phyloP scores from a whole-genome alignment of 2,888 invertebrate genomes.

The Acrobeloides nanus region DNA sequence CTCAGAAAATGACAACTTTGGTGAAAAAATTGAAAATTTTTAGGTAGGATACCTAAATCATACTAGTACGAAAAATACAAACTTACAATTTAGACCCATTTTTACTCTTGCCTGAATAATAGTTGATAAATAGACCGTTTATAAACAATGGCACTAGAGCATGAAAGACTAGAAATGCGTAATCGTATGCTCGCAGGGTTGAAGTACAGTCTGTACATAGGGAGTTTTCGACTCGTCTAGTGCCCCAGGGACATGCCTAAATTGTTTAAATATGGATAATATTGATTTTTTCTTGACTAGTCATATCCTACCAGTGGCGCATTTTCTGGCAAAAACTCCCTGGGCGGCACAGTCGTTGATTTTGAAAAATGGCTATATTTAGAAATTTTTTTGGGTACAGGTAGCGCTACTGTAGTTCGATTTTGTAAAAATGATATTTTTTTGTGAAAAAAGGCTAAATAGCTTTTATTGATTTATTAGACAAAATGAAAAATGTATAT shows the following conservation, averaged over 20 bases:
- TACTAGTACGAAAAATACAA: slow-evolving; percentile 57
- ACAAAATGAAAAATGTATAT: slow-evolving; percentile 3
- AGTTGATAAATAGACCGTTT: slow-evolving; percentile 84
- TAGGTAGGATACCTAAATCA: no score
- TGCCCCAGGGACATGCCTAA: slow-evolving; percentile 7
- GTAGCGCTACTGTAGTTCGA: no score
- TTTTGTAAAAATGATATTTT: no score
- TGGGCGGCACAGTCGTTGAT: neutral
- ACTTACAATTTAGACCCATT: slow-evolving; percentile 7
- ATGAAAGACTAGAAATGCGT: slow-evolving; percentile 73
- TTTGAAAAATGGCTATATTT: neutral
- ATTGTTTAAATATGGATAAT: slow-evolving; percentile 8
- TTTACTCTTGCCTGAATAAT: slow-evolving; percentile 12
- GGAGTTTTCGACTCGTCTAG: slow-evolving; percentile 18
- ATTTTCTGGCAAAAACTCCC: slow-evolving; percentile 1
- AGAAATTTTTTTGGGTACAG: no score
- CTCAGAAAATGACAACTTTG: neutral
- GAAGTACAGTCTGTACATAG: slow-evolving; percentile 31
- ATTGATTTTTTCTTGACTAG: neutral
- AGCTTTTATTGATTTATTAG: no score
- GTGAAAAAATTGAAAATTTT: no score
- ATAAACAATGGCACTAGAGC: slow-evolving; percentile 75
- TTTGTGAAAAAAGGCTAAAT: no score
- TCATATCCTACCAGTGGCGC: neutral
- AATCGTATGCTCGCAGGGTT: slow-evolving; percentile 37